Evolutionary conservation across 2,797 vertebrate genomes (phyloP).

Genomic region (Poeciliopsis infans): DNA sequence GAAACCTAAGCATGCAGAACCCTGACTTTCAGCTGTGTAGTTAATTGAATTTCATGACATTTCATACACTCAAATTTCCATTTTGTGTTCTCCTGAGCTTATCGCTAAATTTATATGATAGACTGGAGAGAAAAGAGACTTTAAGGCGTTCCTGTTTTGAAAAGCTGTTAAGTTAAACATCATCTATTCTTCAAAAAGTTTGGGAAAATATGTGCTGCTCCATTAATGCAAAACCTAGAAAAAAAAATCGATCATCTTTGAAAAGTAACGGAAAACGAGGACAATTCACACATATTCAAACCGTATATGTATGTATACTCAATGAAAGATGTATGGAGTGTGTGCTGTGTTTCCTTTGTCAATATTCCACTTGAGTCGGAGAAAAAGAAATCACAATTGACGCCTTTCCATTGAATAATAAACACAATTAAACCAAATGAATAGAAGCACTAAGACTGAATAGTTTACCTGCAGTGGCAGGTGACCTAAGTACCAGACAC

Average conservation of each 20-base stretch:
- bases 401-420: no score
- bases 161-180: conserved; percentile 12
- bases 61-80: conserved; percentile 26
- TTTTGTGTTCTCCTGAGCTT: conserved; percentile 5
- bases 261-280: not conserved
- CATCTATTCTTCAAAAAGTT: conserved; percentile 11
- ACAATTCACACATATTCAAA: not conserved
- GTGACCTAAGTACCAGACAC: no score
- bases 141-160: not conserved
- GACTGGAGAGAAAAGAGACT: not conserved
- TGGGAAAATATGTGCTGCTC: not conserved
- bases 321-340: not conserved
- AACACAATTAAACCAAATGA: no score
- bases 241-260: not conserved
- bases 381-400: no score
- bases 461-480: no score
- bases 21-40: conserved; percentile 41
- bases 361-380: no score
- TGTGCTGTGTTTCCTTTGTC: no score
- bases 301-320: not conserved
- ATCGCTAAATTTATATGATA: conserved; percentile 26
- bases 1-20: not conserved
- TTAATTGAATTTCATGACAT: conserved; percentile 58
- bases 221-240: not conserved
- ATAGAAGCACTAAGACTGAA: no score